phyloP scores from a whole-genome alignment of 2,888 invertebrate species.

The Cephus rjabovi region DNA sequence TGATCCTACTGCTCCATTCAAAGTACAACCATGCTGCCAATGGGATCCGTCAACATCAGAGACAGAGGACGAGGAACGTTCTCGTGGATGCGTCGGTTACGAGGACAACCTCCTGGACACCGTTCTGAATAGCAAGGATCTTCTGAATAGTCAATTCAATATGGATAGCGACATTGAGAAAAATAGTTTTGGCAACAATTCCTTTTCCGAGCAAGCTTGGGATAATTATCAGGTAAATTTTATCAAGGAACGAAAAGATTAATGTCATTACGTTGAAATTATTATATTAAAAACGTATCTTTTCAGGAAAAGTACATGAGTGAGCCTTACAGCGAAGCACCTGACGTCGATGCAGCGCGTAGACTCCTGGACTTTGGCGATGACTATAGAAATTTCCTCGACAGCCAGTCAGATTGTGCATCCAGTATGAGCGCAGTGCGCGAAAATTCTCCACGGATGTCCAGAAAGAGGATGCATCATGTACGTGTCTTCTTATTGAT shows the following conservation, averaged over 20 bases:
- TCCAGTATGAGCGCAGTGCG: conserved; percentile 79
- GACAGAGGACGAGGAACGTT: conserved; percentile 55
- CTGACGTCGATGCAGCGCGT: conserved; percentile 87
- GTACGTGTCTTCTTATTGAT: conserved; percentile 46
- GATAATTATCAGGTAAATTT: conserved; percentile 87
- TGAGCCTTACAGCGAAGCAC: conserved; percentile 89
- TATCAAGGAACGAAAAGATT: background rate
- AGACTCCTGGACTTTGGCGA: conserved; percentile 88
- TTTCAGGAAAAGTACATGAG: conserved; percentile 90
- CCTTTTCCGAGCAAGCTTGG: conserved; percentile 94
- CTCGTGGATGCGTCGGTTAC: conserved; percentile 39
- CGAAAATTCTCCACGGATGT: conserved; percentile 66
- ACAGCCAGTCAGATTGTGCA: conserved; percentile 91
- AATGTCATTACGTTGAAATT: background rate
- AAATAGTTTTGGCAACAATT: conserved; percentile 71
- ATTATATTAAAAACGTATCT: conserved; percentile 19
- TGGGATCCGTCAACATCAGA: conserved; percentile 65
- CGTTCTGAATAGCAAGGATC: conserved; percentile 46
- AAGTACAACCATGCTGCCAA: conserved; percentile 45
- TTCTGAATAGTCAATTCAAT: conserved; percentile 45
- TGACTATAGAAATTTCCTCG: conserved; percentile 89
- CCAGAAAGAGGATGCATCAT: conserved; percentile 55
- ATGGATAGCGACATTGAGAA: conserved; percentile 76
- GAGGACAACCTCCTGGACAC: conserved; percentile 47
- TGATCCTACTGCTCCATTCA: conserved; percentile 73